Conservation (phyloP, 2,113 vertebrate genomes). For the Myrmecobius fasciatus region DNA sequence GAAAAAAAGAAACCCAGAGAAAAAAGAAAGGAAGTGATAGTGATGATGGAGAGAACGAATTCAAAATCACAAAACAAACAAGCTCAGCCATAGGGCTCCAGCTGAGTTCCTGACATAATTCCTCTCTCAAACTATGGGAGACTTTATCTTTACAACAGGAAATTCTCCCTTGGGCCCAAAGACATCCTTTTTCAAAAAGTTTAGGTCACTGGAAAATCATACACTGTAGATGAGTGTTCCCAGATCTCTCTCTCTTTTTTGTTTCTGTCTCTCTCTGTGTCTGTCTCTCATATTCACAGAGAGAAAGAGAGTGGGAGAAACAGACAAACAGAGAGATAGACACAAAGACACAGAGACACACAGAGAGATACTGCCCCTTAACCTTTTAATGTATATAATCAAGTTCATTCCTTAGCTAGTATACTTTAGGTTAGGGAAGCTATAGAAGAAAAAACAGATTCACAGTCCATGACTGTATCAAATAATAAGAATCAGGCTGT, state of each 20-base stretch:
- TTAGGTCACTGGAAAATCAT: background rate
- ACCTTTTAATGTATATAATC: background rate
- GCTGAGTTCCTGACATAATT: background rate
- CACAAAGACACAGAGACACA: background rate
- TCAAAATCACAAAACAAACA: background rate
- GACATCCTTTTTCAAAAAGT: background rate
- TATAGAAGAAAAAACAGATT: slow-evolving; percentile 4
- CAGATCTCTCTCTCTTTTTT: background rate
- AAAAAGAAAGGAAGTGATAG: background rate
- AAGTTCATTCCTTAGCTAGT: background rate
- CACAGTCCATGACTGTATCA: background rate
- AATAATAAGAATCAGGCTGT: slow-evolving; percentile 3
- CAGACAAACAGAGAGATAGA: background rate
- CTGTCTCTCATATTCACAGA: background rate
- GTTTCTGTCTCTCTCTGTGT: background rate
- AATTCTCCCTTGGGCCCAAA: background rate
- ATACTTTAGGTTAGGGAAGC: background rate
- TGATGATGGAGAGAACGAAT: background rate
- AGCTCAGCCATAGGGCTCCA: background rate
- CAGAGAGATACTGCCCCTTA: background rate
- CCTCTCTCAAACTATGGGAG: background rate
- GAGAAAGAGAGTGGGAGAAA: background rate
- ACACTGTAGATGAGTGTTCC: background rate
- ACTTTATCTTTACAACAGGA: background rate
- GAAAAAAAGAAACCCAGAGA: background rate